Evolutionary conservation across 92 coral and sea anemone genomes (phyloP), one percentile per base, ranked within the genome.

Genomic region (Nematostella vectensis): DNA sequence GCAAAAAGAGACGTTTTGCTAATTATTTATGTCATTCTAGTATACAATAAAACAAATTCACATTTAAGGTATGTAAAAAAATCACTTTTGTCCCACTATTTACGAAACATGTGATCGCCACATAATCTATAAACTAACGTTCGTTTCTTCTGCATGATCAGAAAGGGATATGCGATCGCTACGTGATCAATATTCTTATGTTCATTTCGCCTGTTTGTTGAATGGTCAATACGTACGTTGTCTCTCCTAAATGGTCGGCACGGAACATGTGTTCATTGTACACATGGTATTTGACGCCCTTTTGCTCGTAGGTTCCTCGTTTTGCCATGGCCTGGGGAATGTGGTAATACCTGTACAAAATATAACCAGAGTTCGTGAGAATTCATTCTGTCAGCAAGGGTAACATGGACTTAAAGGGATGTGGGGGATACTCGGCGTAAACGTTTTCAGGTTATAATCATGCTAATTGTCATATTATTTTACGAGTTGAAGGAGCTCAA

Each of bases 221-320:
- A n/a, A n/a, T n/a, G n/a, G n/a, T n/a, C n/a, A n/a, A 1, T 29
- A 54, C 71, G 53, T 45, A 65, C 71, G 71, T 65, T 8, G 50
- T 17, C 25, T 47, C 25, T 15, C 55, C 71, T 24, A 83, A 76
- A 63, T 88, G 96, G 12, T 70, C 77, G n/a, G 94, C 96, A 10
- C 33, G 60, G 40, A 88, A 88, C 57, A 79, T 68, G 80, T 83
- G 96, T 45, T 84, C 85, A 53, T 88, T 88, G 75, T 81, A 88
- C 61, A 88, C 79, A 50, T 88, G 96, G 27, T 80, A 64, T 39
- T 88, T 88, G 42, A 45, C 55, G 62, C 96, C 96, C 57, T 82
- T 77, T 51, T 76, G 77, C 61, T 88, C 96, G 58, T 75, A 83
- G 2, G 88, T 76, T 29, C 78, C 74, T 39, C 96, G 50, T 63